A percentile compares a stretch with the other conserved stretches of the same genome.
These are phyloP conservation scores for Hiodon tergisus DNA, from an alignment of 2,113 vertebrate species.

Conservation along the genomic window DNA sequence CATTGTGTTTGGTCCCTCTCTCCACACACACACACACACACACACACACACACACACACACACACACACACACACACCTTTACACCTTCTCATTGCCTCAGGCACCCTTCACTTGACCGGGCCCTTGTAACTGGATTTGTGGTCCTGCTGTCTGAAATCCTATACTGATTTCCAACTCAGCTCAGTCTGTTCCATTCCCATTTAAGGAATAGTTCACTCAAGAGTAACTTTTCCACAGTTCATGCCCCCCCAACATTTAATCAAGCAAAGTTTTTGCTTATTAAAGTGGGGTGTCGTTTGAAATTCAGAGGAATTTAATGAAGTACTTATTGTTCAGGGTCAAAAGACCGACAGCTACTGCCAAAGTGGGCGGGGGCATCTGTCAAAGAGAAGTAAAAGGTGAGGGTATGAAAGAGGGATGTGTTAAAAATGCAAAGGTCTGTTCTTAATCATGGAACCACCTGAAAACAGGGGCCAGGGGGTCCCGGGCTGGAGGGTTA, in stretches of 20 bases:
- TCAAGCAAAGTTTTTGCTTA: conserved; percentile 36
- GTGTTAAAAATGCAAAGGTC: conserved; percentile 4
- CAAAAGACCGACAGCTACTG: conserved; percentile 13
- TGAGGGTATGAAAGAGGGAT: conserved; percentile 9
- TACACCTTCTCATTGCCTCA: background rate
- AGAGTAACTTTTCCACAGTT: conserved; percentile 30
- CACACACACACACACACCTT: background rate
- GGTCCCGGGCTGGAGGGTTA: background rate
- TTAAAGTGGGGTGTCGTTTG: conserved; percentile 27
- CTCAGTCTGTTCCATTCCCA: conserved; percentile 51
- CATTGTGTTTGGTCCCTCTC: background rate
- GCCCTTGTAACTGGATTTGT: background rate
- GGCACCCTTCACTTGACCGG: conserved; percentile 21
- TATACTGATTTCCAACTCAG: conserved; percentile 33
- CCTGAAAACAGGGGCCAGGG: background rate
- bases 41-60: background rate
- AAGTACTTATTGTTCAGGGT: conserved; percentile 28
- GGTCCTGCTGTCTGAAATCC: conserved; percentile 50
- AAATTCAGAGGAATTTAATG: conserved; percentile 28
- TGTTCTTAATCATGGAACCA: conserved; percentile 15
- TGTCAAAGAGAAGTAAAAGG: background rate
- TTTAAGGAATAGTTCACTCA: conserved; percentile 49
- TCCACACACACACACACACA: background rate
- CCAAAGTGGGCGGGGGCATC: background rate
- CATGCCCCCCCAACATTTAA: conserved; percentile 25